phyloP scores from a whole-genome alignment of 2,113 vertebrate species.

The Phainopepla nitens region DNA sequence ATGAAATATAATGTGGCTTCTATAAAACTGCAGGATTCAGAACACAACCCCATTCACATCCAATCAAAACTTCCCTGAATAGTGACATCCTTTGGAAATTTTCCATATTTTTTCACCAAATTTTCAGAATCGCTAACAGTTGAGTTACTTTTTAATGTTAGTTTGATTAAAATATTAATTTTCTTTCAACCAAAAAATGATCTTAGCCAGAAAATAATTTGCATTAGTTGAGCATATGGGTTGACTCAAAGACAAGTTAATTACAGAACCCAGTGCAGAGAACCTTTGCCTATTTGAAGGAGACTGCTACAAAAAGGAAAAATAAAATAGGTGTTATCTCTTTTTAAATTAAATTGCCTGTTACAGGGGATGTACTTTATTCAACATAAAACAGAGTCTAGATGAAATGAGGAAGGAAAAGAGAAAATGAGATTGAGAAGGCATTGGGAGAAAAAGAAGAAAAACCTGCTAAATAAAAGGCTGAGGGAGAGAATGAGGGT shows the following conservation, averaged over 20 bases:
- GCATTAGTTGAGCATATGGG: not conserved
- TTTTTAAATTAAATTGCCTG: not conserved
- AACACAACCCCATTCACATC: not conserved
- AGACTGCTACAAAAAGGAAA: not conserved
- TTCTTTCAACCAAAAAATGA: not conserved
- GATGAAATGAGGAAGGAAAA: not conserved
- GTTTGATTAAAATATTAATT: not conserved
- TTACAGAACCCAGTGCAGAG: constrained; percentile 8
- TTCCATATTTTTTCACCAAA: not conserved
- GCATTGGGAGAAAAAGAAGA: not conserved
- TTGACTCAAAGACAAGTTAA: constrained; percentile 36
- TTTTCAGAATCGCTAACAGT: not conserved
- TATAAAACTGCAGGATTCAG: not conserved
- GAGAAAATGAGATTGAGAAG: not conserved
- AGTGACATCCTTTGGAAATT: not conserved
- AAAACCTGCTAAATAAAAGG: not conserved
- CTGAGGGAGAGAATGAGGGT: not conserved
- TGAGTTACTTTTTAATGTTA: not conserved
- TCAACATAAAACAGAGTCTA: not conserved
- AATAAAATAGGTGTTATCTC: not conserved
- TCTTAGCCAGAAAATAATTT: not conserved
- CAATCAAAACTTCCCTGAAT: not conserved
- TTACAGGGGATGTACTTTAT: not conserved
- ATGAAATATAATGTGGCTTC: not conserved
- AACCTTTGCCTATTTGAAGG: not conserved